A percentile compares a stretch with the other conserved stretches of the same genome.
Conservation (phyloP, 30 jellyfish, hydroid and myxozoan species). For the Chironex yamaguchii region DNA sequence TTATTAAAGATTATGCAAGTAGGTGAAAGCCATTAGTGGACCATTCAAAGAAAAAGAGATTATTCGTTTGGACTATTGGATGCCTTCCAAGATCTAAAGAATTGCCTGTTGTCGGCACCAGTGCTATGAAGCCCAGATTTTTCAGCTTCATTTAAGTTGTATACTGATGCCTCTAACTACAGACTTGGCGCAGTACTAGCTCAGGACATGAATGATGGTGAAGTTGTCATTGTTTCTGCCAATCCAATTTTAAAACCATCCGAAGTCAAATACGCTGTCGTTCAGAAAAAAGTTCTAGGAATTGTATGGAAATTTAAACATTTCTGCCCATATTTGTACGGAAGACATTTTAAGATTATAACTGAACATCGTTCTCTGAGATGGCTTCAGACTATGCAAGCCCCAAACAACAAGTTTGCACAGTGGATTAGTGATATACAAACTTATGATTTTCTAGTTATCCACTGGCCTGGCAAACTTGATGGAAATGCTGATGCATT, state of each 20-base stretch:
- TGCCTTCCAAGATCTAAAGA: slow-evolving; percentile 44
- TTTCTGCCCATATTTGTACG: slow-evolving; percentile 17
- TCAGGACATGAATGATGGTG: slow-evolving; percentile 34
- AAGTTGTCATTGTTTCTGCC: slow-evolving; percentile 50
- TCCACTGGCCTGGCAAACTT: slow-evolving; percentile 41
- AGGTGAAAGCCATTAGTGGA: slow-evolving; percentile 32
- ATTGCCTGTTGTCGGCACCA: slow-evolving; percentile 50
- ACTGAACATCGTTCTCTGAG: slow-evolving; percentile 22
- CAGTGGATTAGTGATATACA: slow-evolving; percentile 58
- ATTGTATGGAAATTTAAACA: slow-evolving; percentile 9
- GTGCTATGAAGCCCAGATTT: slow-evolving; percentile 51
- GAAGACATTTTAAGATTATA: neutral
- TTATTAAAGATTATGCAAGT: slow-evolving; percentile 40
- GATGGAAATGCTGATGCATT: slow-evolving; percentile 19
- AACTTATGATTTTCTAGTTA: neutral
- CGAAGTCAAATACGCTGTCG: slow-evolving; percentile 56
- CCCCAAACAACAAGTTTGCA: slow-evolving; percentile 46
- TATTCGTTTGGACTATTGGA: slow-evolving; percentile 45
- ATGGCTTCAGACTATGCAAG: slow-evolving; percentile 13
- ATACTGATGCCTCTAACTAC: slow-evolving; percentile 65
- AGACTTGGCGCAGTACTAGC: slow-evolving; percentile 73
- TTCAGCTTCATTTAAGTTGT: slow-evolving; percentile 25
- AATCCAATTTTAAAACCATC: slow-evolving; percentile 40
- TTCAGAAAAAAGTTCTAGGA: slow-evolving; percentile 65
- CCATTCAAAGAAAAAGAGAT: slow-evolving; percentile 47